These are phyloP conservation scores for Diacarnus erythraeanus DNA, from an alignment of 37 sponge, comb jelly and placozoan species.

Conservation along the genomic window DNA sequence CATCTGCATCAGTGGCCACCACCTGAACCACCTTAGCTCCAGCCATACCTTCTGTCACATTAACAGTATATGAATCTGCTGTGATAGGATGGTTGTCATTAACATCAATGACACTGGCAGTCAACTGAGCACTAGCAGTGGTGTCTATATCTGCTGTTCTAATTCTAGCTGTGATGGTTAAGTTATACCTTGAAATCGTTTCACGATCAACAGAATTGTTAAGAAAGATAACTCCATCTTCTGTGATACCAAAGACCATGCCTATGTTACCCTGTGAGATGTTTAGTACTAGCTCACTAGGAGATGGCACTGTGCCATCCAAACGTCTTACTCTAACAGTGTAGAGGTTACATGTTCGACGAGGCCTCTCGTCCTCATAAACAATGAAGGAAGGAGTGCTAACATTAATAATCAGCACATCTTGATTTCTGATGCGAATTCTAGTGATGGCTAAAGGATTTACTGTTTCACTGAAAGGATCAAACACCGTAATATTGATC, in stretches of 20 bases:
- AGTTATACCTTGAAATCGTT: slow-evolving; percentile 26
- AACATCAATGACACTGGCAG: slow-evolving; percentile 67
- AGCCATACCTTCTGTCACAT: slow-evolving; percentile 39
- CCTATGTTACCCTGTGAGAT: slow-evolving; percentile 49
- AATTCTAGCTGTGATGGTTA: slow-evolving; percentile 55
- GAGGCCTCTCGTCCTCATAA: slow-evolving; percentile 68
- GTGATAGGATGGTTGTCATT: slow-evolving; percentile 82
- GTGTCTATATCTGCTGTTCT: slow-evolving; percentile 31
- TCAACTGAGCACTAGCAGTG: slow-evolving; percentile 41
- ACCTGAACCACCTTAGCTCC: slow-evolving; percentile 47
- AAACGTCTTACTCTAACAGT: slow-evolving; percentile 16
- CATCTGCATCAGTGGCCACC: slow-evolving; percentile 75
- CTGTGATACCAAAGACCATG: slow-evolving; percentile 49
- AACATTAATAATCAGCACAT: slow-evolving; percentile 23
- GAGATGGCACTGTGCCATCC: slow-evolving; percentile 33
- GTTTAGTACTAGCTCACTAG: slow-evolving; percentile 13
- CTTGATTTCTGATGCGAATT: slow-evolving; percentile 12
- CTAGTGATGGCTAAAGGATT: slow-evolving; percentile 45
- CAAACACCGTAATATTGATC: slow-evolving; percentile 46
- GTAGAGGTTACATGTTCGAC: slow-evolving; percentile 24
- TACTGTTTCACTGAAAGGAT: slow-evolving; percentile 31
- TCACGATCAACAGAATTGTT: slow-evolving; percentile 68
- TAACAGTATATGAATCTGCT: slow-evolving; percentile 41
- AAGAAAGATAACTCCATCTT: slow-evolving; percentile 54
- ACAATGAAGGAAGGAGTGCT: slow-evolving; percentile 34